phyloP scores from a whole-genome alignment of 1,140 invertebrate genomes.

The Listronotus bonariensis region DNA sequence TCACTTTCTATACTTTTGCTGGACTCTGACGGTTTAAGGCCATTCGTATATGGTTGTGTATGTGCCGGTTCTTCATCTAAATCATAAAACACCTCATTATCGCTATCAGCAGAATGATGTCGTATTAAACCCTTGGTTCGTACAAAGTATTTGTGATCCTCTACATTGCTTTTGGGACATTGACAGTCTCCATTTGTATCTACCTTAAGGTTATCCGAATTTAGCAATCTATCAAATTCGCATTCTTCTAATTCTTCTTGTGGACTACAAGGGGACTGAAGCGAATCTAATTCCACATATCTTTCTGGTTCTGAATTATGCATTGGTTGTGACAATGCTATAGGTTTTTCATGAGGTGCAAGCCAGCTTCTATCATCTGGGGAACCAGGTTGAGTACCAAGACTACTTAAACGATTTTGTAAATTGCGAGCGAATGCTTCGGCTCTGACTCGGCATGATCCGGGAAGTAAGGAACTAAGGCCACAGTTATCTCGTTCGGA shows the following conservation, averaged over 20 bases:
- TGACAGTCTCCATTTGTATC: slow-evolving; percentile 46
- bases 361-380: slow-evolving; percentile 59
- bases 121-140: slow-evolving; percentile 14
- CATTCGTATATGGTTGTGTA: slow-evolving; percentile 21
- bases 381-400: slow-evolving; percentile 59
- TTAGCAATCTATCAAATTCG: slow-evolving; percentile 40
- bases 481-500: slow-evolving; percentile 55
- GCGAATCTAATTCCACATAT: slow-evolving; percentile 64
- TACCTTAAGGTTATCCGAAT: slow-evolving; percentile 39
- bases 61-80: slow-evolving; percentile 49
- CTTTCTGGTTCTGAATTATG: slow-evolving; percentile 62
- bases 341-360: slow-evolving; percentile 43
- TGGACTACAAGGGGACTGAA: slow-evolving; percentile 69
- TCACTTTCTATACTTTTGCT: slow-evolving; percentile 33
- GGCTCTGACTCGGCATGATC: slow-evolving; percentile 76
- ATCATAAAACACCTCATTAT: slow-evolving; percentile 64
- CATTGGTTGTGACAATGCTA: slow-evolving; percentile 56
- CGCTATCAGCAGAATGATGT: slow-evolving; percentile 52
- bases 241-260: slow-evolving; percentile 59
- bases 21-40: slow-evolving; percentile 17
- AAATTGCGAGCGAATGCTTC: slow-evolving; percentile 78
- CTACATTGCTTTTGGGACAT: slow-evolving; percentile 46
- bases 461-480: slow-evolving; percentile 61
- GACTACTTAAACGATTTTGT: slow-evolving; percentile 71
- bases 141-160: slow-evolving; percentile 49